These are phyloP conservation scores for Entelurus aequoreus DNA, from an alignment of 2,113 vertebrate genomes.

Conservation along the genomic window DNA sequence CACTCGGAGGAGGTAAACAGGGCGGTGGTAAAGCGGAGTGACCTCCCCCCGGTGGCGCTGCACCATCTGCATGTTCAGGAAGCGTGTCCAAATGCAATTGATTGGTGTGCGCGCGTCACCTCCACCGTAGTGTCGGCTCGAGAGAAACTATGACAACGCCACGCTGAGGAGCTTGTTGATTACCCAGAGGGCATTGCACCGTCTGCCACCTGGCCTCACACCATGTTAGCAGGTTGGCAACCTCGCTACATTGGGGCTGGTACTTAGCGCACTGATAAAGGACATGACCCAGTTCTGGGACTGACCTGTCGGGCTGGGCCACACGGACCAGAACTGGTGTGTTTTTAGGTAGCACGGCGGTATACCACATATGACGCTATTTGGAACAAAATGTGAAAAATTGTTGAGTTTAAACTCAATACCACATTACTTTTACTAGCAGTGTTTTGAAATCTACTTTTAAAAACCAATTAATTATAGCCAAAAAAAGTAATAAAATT, in stretches of 20 bases:
- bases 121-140: too few species aligned
- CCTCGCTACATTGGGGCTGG: too few species aligned
- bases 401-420: too few species aligned
- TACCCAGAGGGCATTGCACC: conserved; percentile 25
- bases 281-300: neutral
- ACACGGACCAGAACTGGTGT: too few species aligned
- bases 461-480: too few species aligned
- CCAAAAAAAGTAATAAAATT: too few species aligned
- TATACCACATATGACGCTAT: too few species aligned
- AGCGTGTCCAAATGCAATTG: conserved; percentile 51
- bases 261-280: neutral
- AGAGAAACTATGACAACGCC: conserved; percentile 18
- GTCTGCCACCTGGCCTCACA: conserved; percentile 41
- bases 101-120: conserved; percentile 18
- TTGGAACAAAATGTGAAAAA: too few species aligned
- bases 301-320: too few species aligned
- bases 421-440: too few species aligned
- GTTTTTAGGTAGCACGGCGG: too few species aligned
- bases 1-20: conserved; percentile 9
- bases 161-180: conserved; percentile 51
- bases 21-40: conserved; percentile 1
- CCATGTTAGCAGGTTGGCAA: conserved; percentile 33
- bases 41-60: conserved; percentile 52
- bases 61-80: conserved; percentile 66
- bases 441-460: too few species aligned